These are phyloP conservation scores for Pituophis catenifer DNA, from an alignment of 2,113 vertebrate genomes.

Conservation along the genomic window DNA sequence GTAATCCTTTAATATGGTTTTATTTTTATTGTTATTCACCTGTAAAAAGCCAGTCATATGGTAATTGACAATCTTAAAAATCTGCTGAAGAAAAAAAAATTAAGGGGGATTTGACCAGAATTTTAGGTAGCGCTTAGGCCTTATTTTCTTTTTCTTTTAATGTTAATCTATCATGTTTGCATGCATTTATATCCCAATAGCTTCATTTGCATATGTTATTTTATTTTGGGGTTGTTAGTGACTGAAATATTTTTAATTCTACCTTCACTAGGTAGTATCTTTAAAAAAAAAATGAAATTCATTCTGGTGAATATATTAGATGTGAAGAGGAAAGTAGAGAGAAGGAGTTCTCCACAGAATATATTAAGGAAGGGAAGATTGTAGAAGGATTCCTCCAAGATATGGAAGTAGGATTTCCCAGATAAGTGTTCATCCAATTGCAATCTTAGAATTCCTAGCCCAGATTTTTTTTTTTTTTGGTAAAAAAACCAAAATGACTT, in stretches of 20 bases:
- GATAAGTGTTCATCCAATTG: not conserved
- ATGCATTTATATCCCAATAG: not conserved
- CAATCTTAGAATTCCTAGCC: not conserved
- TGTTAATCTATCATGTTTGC: not conserved
- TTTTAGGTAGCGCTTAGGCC: not conserved
- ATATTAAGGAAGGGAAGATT: not conserved
- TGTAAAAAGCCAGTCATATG: not conserved
- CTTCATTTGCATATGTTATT: not conserved
- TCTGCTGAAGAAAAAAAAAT: not conserved
- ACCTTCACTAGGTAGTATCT: not conserved
- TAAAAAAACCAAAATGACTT: no score
- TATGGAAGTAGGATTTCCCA: not conserved
- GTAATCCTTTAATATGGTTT: not conserved
- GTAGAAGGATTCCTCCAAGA: not conserved
- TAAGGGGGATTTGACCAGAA: not conserved
- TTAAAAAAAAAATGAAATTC: not conserved
- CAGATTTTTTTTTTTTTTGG: not conserved
- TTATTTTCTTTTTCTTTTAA: not conserved
- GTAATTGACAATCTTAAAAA: not conserved
- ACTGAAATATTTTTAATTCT: not conserved
- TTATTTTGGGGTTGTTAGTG: not conserved
- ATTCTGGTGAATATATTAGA: not conserved
- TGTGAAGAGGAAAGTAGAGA: not conserved
- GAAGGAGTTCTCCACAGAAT: not conserved
- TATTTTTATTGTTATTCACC: not conserved